A percentile compares a stretch with the other conserved stretches of the same genome.
Evolutionary conservation across 2,888 invertebrate species (phyloP).

Genomic region (Rhamnusium bicolor): DNA sequence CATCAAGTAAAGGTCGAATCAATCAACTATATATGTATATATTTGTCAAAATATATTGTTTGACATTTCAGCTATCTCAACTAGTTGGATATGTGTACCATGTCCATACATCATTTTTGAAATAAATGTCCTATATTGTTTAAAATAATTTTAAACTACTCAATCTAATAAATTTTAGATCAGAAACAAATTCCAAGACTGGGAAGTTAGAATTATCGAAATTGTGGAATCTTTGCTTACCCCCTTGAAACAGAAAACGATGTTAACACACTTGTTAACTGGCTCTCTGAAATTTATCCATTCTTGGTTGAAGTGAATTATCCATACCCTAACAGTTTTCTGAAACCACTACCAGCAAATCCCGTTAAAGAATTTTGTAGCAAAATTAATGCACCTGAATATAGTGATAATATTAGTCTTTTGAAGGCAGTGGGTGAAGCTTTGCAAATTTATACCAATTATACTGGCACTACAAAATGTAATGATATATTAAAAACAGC

Average conservation of each 20-base stretch:
- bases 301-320: conserved; percentile 96
- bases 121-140: no score
- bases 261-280: conserved; percentile 77
- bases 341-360: conserved; percentile 87
- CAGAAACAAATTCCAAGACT: conserved; percentile 72
- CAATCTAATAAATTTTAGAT: conserved; percentile 59
- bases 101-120: no score
- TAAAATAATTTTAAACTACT: no score
- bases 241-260: conserved; percentile 76
- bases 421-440: conserved; percentile 79
- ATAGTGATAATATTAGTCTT: conserved; percentile 66
- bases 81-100: no score
- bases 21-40: no score
- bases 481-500: conserved; percentile 76
- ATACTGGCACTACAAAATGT: conserved; percentile 82
- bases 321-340: conserved; percentile 89
- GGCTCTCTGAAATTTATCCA: conserved; percentile 81
- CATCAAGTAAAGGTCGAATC: no score
- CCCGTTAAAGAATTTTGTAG: conserved; percentile 82
- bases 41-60: no score
- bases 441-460: conserved; percentile 86
- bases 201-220: conserved; percentile 81
- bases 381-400: conserved; percentile 67
- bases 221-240: conserved; percentile 84
- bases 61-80: no score